These are phyloP conservation scores for Daboia siamensis DNA, from an alignment of 2,113 vertebrate genomes.

Conservation along the genomic window DNA sequence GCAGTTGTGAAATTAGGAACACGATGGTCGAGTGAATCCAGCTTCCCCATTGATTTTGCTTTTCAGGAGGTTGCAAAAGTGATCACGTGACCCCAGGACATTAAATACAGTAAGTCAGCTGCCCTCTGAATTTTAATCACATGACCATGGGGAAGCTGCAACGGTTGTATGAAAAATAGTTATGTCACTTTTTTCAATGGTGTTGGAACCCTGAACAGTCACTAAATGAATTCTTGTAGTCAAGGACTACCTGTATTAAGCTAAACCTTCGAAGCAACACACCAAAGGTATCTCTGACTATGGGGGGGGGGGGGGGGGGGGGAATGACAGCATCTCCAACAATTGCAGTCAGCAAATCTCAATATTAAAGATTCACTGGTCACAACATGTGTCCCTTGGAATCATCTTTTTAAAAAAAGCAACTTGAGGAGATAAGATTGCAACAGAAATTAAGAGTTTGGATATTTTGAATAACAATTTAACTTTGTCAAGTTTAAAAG, in stretches of 20 bases:
- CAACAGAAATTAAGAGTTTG: background rate
- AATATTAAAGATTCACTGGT: background rate
- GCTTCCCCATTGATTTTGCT: background rate
- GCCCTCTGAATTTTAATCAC: background rate
- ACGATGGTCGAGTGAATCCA: background rate
- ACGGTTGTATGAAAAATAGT: background rate
- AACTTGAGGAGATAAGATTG: background rate
- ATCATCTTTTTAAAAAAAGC: background rate
- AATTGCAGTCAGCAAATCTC: background rate
- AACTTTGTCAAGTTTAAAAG: background rate
- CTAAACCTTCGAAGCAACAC: background rate
- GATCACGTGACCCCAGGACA: background rate
- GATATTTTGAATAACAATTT: background rate
- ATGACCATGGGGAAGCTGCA: background rate
- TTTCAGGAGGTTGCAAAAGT: background rate
- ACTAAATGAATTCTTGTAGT: background rate
- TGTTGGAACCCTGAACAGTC: background rate
- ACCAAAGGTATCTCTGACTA: background rate
- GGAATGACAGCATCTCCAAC: fast-evolving
- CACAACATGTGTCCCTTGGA: background rate
- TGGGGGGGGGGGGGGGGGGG: no score
- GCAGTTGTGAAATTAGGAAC: background rate
- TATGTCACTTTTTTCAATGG: background rate
- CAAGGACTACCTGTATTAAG: background rate
- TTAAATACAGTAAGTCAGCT: background rate